phyloP scores from a whole-genome alignment of 1,140 invertebrate species.

The Mercenaria mercenaria region DNA sequence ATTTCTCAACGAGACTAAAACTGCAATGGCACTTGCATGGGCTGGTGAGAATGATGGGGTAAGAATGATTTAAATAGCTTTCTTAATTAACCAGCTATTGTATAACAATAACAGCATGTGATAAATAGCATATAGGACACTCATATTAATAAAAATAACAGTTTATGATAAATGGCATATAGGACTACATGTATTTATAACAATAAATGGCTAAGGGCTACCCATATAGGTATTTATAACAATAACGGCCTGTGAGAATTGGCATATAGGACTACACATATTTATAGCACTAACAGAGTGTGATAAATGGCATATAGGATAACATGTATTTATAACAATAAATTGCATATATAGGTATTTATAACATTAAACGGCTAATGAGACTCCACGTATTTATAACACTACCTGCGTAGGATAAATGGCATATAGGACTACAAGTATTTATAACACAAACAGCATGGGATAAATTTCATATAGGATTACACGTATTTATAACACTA shows the following conservation, averaged over 20 bases:
- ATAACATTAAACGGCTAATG: no score
- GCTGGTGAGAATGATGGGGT: slow-evolving; percentile 69
- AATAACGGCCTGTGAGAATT: neutral
- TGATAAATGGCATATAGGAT: neutral
- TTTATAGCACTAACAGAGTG: neutral
- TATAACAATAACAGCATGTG: neutral
- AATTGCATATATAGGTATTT: neutral
- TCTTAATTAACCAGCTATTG: neutral
- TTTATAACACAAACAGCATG: no score
- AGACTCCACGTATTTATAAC: no score
- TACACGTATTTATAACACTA: no score
- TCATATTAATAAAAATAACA: neutral
- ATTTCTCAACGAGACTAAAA: slow-evolving; percentile 72
- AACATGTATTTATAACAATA: neutral
- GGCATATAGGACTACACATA: neutral
- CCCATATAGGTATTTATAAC: neutral
- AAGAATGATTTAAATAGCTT: neutral
- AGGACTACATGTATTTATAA: neutral
- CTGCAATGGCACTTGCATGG: slow-evolving; percentile 70
- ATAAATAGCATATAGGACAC: neutral
- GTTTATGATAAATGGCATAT: neutral
- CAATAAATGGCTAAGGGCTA: neutral
- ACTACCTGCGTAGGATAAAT: no score
- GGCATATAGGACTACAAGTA: no score
- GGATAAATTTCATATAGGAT: no score